phyloP scores from a whole-genome alignment of 1,140 invertebrate genomes.

The Kradibia gibbosae region DNA sequence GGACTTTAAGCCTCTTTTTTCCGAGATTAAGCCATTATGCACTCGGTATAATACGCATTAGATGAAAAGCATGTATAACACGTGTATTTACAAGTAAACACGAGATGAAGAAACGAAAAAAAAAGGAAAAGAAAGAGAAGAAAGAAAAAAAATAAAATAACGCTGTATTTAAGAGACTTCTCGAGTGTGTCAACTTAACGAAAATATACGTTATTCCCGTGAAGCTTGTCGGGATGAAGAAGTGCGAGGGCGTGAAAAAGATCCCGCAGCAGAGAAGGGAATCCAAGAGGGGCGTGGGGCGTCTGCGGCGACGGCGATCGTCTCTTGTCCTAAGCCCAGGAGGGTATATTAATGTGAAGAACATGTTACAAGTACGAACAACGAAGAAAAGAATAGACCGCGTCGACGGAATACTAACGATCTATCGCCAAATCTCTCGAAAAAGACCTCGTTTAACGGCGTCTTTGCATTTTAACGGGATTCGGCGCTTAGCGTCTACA shows the following conservation, averaged over 20 bases:
- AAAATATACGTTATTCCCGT: conserved; percentile 68
- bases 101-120: conserved; percentile 1
- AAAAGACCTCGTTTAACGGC: conserved; percentile 65
- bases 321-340: conserved; percentile 72
- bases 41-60: background rate
- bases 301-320: conserved; percentile 60
- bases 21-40: background rate
- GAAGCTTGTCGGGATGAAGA: conserved; percentile 47
- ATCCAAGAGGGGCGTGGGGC: conserved; percentile 50
- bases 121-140: conserved; percentile 13
- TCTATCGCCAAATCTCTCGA: conserved; percentile 65
- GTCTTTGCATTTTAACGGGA: conserved; percentile 72
- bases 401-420: conserved; percentile 69
- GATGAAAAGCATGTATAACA: background rate
- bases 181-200: conserved; percentile 68
- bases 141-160: conserved; percentile 49
- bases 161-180: conserved; percentile 70
- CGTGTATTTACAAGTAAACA: background rate
- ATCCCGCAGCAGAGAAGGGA: conserved; percentile 23
- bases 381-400: conserved; percentile 61
- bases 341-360: conserved; percentile 73
- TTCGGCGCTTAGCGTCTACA: conserved; percentile 12
- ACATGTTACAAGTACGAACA: conserved; percentile 66
- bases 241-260: conserved; percentile 48
- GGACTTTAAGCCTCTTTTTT: too few species aligned